Percentiles rank a stretch among this genome's conserved stretches.
Conservation (phyloP, 2,113 vertebrate genomes). For the Peromyscus californicus region DNA sequence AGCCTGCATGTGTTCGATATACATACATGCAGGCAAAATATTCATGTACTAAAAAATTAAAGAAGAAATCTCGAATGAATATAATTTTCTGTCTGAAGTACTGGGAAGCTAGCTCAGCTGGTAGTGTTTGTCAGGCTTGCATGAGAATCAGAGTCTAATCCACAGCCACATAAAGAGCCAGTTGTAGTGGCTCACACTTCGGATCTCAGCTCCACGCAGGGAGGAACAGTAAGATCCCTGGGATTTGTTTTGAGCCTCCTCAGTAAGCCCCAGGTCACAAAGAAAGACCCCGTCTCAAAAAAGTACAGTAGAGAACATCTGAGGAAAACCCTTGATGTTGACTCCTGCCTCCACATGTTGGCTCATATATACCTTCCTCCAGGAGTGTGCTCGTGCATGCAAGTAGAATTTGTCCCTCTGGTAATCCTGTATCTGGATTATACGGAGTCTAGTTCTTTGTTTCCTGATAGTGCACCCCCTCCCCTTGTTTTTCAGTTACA, state of each 20-base stretch:
- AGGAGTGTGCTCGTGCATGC: neutral
- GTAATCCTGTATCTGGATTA: neutral
- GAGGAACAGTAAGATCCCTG: neutral
- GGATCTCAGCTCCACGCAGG: neutral
- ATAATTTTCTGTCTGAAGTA: neutral
- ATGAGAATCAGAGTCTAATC: neutral
- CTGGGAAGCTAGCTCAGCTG: neutral
- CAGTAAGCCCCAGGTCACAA: neutral
- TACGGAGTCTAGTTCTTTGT: neutral
- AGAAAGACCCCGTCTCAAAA: neutral
- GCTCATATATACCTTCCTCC: neutral
- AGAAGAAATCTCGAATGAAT: neutral
- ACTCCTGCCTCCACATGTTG: neutral
- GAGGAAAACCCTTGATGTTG: neutral
- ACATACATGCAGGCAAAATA: neutral
- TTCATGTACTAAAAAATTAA: neutral
- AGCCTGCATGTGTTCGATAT: neutral
- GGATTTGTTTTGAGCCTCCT: neutral
- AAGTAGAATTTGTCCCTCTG: neutral
- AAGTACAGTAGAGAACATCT: neutral
- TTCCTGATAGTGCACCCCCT: neutral
- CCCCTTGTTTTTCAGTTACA: neutral
- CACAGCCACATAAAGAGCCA: neutral
- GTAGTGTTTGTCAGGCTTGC: neutral
- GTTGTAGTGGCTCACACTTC: neutral